These are phyloP conservation scores for Elymnias hypermnestra DNA, from an alignment of 1,140 invertebrate genomes.

Conservation along the genomic window DNA sequence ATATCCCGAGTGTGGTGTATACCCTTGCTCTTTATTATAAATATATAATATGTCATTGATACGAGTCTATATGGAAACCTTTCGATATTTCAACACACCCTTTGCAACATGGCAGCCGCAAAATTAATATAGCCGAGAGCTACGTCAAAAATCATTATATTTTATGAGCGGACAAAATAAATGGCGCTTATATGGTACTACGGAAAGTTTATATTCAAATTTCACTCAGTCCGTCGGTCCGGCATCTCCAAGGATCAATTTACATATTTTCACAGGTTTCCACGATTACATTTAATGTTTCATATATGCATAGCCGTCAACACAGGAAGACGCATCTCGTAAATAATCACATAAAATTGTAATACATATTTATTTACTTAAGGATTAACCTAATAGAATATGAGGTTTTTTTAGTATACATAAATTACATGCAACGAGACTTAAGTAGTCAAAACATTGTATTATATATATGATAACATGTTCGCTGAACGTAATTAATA, in stretches of 20 bases:
- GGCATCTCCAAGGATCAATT: conserved; percentile 71
- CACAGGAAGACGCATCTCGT: conserved; percentile 2
- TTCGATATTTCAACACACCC: conserved; percentile 47
- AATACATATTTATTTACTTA: too few species aligned
- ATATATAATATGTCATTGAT: background rate
- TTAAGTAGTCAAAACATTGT: too few species aligned
- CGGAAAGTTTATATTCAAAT: conserved; percentile 74
- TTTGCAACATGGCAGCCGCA: conserved; percentile 43
- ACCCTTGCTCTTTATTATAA: too few species aligned
- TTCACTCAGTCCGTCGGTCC: conserved; percentile 57
- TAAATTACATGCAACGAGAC: too few species aligned
- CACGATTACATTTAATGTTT: conserved; percentile 42
- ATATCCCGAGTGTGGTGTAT: too few species aligned
- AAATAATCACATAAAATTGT: background rate
- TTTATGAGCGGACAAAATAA: conserved; percentile 69
- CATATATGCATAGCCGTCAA: conserved; percentile 7
- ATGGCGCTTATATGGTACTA: conserved; percentile 63
- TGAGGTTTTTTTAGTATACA: too few species aligned
- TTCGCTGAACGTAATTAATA: too few species aligned
- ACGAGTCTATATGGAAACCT: conserved; percentile 28
- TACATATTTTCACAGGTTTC: conserved; percentile 73
- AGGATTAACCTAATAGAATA: too few species aligned
- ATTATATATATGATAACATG: too few species aligned
- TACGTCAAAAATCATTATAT: conserved; percentile 74
- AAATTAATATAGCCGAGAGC: conserved; percentile 62